A percentile compares a stretch with the other conserved stretches of the same genome.
phyloP scores from a whole-genome alignment of 2,113 vertebrate species.

The Kryptolebias marmoratus region DNA sequence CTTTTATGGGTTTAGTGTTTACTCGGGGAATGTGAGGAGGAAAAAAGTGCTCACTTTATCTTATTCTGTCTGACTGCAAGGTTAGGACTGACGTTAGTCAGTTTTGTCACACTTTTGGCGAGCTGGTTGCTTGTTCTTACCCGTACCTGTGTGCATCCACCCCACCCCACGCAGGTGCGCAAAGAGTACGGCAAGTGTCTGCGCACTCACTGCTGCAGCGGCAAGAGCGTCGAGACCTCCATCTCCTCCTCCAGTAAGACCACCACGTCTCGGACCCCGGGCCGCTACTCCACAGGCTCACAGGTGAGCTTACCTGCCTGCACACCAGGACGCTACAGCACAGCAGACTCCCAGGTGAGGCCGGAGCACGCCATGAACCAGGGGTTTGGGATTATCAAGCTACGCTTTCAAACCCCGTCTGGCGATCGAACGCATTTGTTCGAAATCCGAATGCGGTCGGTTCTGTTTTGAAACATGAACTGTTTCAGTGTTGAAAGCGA shows the following conservation, averaged over 20 bases:
- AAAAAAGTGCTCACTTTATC: slow-evolving; percentile 16
- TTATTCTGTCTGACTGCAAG: neutral
- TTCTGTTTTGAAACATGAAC: slow-evolving; percentile 1
- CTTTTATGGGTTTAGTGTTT: slow-evolving; percentile 50
- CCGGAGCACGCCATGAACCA: slow-evolving; percentile 38
- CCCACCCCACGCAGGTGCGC: slow-evolving; percentile 83
- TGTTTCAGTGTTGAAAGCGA: slow-evolving; percentile 58
- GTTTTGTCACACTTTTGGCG: neutral
- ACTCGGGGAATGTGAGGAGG: slow-evolving; percentile 30
- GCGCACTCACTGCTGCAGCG: slow-evolving; percentile 95
- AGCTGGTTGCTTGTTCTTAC: neutral
- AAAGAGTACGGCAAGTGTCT: slow-evolving; percentile 98
- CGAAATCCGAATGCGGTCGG: neutral
- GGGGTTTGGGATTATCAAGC: slow-evolving; percentile 50
- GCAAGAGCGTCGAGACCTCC: slow-evolving; percentile 96
- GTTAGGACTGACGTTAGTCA: slow-evolving; percentile 15
- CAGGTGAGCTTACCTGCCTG: slow-evolving; percentile 90
- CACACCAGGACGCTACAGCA: slow-evolving; percentile 79
- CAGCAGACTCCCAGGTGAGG: slow-evolving; percentile 80
- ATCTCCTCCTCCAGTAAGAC: slow-evolving; percentile 96
- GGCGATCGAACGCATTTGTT: neutral
- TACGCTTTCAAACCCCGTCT: slow-evolving; percentile 48
- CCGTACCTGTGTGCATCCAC: neutral
- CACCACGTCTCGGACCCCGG: slow-evolving; percentile 92
- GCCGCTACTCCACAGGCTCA: slow-evolving; percentile 96